These are phyloP conservation scores for Natrix natrix DNA, from an alignment of 2,797 vertebrate species.

Conservation along the genomic window DNA sequence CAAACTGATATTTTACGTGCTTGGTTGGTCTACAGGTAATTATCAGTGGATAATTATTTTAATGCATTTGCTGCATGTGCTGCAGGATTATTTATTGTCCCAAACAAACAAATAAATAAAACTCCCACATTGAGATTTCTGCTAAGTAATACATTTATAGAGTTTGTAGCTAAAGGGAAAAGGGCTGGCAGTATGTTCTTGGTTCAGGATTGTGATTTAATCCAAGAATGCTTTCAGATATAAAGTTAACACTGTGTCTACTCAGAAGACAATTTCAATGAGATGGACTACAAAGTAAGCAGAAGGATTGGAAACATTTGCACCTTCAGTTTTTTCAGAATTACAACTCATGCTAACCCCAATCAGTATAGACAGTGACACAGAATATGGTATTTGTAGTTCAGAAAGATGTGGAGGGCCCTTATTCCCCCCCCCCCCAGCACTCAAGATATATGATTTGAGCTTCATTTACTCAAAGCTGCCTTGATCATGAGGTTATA, in stretches of 20 bases:
- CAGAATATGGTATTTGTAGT: background rate
- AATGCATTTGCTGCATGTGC: background rate
- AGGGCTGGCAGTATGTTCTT: background rate
- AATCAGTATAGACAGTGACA: background rate
- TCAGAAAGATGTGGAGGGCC: background rate
- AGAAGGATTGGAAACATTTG: background rate
- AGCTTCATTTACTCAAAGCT: background rate
- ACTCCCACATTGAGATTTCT: background rate
- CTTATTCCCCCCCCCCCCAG: background rate
- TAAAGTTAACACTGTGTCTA: background rate
- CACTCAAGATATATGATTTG: background rate
- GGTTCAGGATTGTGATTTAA: background rate
- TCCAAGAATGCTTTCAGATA: background rate
- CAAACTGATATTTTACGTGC: background rate
- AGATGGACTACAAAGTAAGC: background rate
- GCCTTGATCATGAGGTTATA: background rate
- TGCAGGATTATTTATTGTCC: background rate
- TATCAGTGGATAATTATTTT: background rate
- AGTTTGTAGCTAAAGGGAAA: background rate
- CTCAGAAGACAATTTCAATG: background rate
- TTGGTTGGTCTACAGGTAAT: background rate
- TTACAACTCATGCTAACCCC: background rate
- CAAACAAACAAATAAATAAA: background rate
- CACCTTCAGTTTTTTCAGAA: background rate
- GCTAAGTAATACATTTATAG: background rate